phyloP scores from a whole-genome alignment of 2,797 vertebrate species.

The Fistularia commersonii region DNA sequence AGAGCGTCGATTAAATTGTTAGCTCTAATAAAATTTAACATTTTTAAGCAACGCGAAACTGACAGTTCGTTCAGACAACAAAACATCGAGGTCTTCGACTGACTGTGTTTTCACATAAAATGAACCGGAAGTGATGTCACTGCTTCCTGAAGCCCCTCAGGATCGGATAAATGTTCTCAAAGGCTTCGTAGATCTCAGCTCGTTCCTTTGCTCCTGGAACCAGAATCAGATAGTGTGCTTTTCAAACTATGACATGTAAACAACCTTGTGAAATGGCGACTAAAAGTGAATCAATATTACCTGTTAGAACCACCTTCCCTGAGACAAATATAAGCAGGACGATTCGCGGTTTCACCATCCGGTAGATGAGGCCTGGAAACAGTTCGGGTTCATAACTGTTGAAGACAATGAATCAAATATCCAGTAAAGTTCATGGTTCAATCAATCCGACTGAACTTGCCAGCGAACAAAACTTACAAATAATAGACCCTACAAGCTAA shows the following conservation, averaged over 20 bases:
- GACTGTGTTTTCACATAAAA: constrained; percentile 1
- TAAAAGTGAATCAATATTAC: constrained; percentile 55
- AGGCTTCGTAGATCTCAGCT: constrained; percentile 92
- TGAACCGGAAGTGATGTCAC: constrained; percentile 24
- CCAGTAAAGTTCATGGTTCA: no score
- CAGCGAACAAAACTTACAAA: no score
- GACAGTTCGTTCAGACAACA: no score
- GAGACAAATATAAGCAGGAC: constrained; percentile 96
- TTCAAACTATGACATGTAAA: not conserved
- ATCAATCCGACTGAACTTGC: no score
- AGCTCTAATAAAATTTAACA: no score
- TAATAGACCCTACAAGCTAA: no score
- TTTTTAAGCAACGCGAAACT: no score
- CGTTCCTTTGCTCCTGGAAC: constrained; percentile 92
- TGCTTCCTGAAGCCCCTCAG: constrained; percentile 90
- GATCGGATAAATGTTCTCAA: constrained; percentile 98
- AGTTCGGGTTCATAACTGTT: constrained; percentile 92
- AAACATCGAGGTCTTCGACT: not conserved
- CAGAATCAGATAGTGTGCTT: no score
- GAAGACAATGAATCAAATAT: not conserved
- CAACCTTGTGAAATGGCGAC: no score
- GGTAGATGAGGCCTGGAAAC: constrained; percentile 95
- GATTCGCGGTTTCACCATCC: constrained; percentile 96
- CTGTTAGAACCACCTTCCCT: constrained; percentile 97
- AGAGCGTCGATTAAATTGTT: no score